A percentile compares a stretch with the other conserved stretches of the same genome.
These are phyloP conservation scores for Hedya salicella DNA, from an alignment of 2,888 invertebrate species.

Conservation along the genomic window DNA sequence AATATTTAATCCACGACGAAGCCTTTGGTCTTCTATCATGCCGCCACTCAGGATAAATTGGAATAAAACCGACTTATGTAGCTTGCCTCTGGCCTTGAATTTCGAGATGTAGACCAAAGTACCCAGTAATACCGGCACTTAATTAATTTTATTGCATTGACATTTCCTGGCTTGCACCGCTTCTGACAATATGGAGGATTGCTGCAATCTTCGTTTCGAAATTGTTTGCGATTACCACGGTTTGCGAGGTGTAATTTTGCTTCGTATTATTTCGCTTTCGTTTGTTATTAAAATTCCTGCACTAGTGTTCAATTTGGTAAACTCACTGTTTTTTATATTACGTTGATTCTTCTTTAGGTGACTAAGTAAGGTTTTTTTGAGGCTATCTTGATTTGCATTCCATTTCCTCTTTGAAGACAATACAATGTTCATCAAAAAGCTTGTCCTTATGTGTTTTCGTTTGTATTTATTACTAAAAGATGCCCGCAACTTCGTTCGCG, in stretches of 20 bases:
- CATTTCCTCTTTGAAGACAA: too few species aligned
- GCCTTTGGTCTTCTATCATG: too few species aligned
- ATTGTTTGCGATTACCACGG: conserved; percentile 75
- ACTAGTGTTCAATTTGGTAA: conserved; percentile 30
- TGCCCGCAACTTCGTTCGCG: too few species aligned
- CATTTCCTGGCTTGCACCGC: conserved; percentile 41
- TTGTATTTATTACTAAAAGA: too few species aligned
- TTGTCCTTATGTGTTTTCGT: too few species aligned
- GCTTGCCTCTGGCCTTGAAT: background rate
- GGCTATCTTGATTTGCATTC: too few species aligned
- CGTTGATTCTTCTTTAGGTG: too few species aligned
- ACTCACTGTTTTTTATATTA: too few species aligned
- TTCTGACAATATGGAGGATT: conserved; percentile 65
- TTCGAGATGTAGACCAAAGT: conserved; percentile 2
- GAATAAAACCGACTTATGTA: background rate
- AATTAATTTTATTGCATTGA: conserved; percentile 31
- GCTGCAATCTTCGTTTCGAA: conserved; percentile 68
- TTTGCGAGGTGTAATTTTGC: conserved; percentile 69
- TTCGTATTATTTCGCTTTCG: conserved; percentile 55
- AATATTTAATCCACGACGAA: too few species aligned
- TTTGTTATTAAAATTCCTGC: conserved; percentile 58
- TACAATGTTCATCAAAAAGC: too few species aligned
- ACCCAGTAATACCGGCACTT: conserved; percentile 4
- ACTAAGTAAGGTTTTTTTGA: too few species aligned
- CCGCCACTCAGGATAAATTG: too few species aligned